These are phyloP conservation scores for Dipodomys stephensi DNA, from an alignment of 2,113 vertebrate species.

Conservation along the genomic window DNA sequence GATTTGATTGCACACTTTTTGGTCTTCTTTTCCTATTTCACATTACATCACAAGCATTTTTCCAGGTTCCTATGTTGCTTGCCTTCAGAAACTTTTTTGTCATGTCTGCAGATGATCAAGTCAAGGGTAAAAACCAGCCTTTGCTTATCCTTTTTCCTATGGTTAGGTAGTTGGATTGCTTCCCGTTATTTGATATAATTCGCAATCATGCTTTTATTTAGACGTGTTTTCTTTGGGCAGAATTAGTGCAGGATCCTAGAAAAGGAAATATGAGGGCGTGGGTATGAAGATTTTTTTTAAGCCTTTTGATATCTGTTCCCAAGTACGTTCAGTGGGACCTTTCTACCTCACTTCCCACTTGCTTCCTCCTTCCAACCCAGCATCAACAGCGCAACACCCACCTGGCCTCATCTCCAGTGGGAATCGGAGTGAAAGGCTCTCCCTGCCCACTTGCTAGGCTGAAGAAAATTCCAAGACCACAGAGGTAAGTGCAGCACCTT, in stretches of 20 bases:
- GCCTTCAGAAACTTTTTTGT: slow-evolving; percentile 51
- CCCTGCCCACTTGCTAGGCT: not conserved
- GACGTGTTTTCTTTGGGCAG: slow-evolving; percentile 26
- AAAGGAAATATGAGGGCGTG: not conserved
- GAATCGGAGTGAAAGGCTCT: not conserved
- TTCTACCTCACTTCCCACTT: not conserved
- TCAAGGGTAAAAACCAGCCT: slow-evolving; percentile 26
- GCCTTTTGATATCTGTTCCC: not conserved
- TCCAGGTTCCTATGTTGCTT: slow-evolving; percentile 4
- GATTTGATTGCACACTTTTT: slow-evolving; percentile 37
- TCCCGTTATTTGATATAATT: slow-evolving; percentile 37
- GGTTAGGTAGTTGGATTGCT: slow-evolving; percentile 37
- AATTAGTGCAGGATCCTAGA: slow-evolving; percentile 11
- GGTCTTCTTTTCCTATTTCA: slow-evolving; percentile 32
- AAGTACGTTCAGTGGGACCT: not conserved
- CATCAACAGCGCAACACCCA: not conserved
- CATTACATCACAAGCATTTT: slow-evolving; percentile 13
- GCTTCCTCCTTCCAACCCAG: not conserved
- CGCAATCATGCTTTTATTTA: slow-evolving; percentile 29
- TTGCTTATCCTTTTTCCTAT: slow-evolving; percentile 50
- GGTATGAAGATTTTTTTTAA: not conserved
- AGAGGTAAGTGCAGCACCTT: not conserved
- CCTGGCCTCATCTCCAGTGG: not conserved
- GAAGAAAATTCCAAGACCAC: not conserved
- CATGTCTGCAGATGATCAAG: not conserved